phyloP scores from a whole-genome alignment of 2,888 invertebrate species.

The Esperia sulphurella region DNA sequence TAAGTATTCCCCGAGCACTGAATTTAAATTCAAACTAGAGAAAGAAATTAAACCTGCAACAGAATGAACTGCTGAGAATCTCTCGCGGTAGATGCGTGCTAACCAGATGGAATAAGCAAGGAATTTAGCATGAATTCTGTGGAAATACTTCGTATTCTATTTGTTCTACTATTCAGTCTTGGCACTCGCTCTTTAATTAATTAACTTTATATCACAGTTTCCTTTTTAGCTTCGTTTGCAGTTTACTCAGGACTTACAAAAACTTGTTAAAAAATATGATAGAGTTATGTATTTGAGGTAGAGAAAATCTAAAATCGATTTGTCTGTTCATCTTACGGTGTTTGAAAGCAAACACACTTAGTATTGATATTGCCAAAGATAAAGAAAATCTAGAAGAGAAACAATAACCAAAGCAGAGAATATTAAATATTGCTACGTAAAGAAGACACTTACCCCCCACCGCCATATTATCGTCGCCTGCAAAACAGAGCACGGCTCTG shows the following conservation, averaged over 20 bases:
- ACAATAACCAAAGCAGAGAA: too few relatives aligned
- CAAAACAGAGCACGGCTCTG: too few relatives aligned
- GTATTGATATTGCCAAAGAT: constrained; percentile 8
- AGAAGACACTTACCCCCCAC: too few relatives aligned
- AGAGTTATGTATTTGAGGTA: not conserved
- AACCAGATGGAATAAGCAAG: constrained; percentile 20
- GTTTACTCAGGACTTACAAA: not conserved
- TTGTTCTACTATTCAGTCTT: constrained; percentile 9
- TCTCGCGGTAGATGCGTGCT: constrained; percentile 36
- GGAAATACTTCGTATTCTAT: constrained; percentile 15
- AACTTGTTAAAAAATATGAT: constrained; percentile 4
- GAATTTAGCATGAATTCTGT: constrained; percentile 17
- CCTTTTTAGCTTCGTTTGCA: not conserved
- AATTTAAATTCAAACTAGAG: constrained; percentile 45
- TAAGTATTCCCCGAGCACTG: constrained; percentile 47
- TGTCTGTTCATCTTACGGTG: constrained; percentile 19
- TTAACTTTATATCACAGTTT: constrained; percentile 4
- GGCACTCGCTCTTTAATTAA: constrained; percentile 3
- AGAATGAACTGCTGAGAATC: constrained; percentile 43
- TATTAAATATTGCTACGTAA: too few relatives aligned
- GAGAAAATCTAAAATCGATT: constrained; percentile 25
- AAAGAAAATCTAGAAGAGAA: not conserved
- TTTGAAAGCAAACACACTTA: constrained; percentile 20
- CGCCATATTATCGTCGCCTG: too few relatives aligned
- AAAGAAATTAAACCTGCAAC: constrained; percentile 54